phyloP scores from a whole-genome alignment of 2,113 vertebrate genomes.

The Melospiza melodia region DNA sequence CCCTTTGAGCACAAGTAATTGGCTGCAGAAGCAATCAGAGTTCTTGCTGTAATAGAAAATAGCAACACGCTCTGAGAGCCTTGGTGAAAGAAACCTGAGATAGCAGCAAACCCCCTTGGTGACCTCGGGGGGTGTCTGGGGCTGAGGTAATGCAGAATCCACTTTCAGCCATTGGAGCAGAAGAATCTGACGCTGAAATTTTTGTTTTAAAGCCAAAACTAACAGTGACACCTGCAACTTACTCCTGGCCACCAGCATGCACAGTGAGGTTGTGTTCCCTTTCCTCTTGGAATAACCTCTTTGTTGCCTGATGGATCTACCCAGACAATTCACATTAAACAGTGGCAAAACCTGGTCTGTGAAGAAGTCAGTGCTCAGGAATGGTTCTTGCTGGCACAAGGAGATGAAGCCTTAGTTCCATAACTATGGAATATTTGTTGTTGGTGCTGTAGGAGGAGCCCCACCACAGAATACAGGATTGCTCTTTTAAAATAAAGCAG shows the following conservation, averaged over 20 bases:
- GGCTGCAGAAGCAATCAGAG: slow-evolving; percentile 19
- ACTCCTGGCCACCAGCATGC: background rate
- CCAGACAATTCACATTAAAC: background rate
- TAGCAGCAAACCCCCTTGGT: background rate
- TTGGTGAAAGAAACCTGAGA: background rate
- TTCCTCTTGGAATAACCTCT: background rate
- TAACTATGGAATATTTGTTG: background rate
- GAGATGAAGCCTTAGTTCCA: background rate
- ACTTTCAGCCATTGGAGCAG: background rate
- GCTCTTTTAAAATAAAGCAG: background rate
- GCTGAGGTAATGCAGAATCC: background rate
- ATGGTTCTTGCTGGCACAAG: background rate
- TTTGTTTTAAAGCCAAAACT: background rate
- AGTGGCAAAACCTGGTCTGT: background rate
- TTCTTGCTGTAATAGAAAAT: slow-evolving; percentile 25
- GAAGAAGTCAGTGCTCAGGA: background rate
- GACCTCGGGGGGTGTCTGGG: background rate
- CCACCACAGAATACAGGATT: background rate
- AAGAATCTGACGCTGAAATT: background rate
- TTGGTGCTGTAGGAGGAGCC: background rate
- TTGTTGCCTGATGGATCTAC: background rate
- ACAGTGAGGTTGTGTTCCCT: background rate
- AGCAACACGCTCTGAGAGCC: background rate
- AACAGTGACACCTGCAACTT: background rate
- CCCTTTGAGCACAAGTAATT: slow-evolving; percentile 23